Evolutionary conservation across 2,797 vertebrate species (phyloP), one percentile per base, ranked within the genome.

Genomic region (Arctocebus calabarensis): DNA sequence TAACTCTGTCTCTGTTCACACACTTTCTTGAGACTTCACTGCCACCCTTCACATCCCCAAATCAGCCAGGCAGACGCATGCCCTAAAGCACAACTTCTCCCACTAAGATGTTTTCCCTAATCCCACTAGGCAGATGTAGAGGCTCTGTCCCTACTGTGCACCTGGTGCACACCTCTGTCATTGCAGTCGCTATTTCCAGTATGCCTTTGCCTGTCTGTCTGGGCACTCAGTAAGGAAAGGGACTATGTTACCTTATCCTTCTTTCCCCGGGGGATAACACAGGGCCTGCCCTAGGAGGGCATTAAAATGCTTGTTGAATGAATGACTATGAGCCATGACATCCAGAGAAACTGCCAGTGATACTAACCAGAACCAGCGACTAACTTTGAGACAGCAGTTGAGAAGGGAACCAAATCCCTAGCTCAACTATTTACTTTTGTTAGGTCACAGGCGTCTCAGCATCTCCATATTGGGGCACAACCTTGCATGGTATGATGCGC

Each of bases 231-330:
- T 78, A 73, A 83, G 11, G 77, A 78, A 7, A 57, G 10, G 1
- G 20, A 25, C 71, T 55, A 29, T 40, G 84, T 37, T 64, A 23
- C 55, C n/a, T 81, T 40, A 34, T 86, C 37, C 45, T 70, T 88
- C 19, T 48, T 83, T 94, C 16, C 52, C n/a, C 11, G 27, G 48
- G 0, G 10, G 17, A 22, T 22, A 71, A 73, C 27, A 82, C 17
- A 93, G 32, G 19, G n/a, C 2, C 25, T 71, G 23, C 64, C 45
- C 43, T n/a, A 59, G 23, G 77, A 5, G 23, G 52, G 0, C 19
- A 79, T 57, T 91, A n/a, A 84, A 71, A 37, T 79, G 4, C 23
- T 79, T 87, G 4, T 34, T 88, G 74, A 82, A 43, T 75, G 32
- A 87, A 71, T 48, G 34, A 48, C 52, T 77, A 16, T 64, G 45